Percentiles rank a stretch among this genome's conserved stretches.
phyloP scores from a whole-genome alignment of 2,113 vertebrate genomes.

The Notothenia coriiceps region DNA sequence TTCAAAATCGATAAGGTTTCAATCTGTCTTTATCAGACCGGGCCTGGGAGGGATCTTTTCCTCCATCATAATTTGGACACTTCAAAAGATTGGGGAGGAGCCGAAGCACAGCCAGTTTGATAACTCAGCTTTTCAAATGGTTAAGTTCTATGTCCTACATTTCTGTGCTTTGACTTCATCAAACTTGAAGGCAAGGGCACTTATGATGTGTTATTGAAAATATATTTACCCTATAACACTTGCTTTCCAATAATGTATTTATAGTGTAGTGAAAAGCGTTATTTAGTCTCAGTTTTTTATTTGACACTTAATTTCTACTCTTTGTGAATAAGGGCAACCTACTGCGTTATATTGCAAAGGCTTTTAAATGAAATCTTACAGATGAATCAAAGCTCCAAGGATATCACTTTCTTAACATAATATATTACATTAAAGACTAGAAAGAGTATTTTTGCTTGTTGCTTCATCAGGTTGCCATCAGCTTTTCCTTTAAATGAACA shows the following conservation, averaged over 20 bases:
- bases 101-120: conserved; percentile 49
- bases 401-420: background rate
- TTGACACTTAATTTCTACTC: background rate
- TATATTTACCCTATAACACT: conserved; percentile 17
- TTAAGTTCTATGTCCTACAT: conserved; percentile 64
- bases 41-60: conserved; percentile 1
- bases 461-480: background rate
- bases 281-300: background rate
- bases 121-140: conserved; percentile 50
- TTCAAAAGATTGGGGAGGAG: conserved; percentile 56
- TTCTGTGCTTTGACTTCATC: conserved; percentile 53
- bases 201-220: conserved; percentile 30
- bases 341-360: background rate
- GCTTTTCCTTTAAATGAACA: background rate
- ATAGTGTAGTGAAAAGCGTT: background rate
- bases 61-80: conserved; percentile 53
- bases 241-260: conserved; percentile 27
- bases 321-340: background rate
- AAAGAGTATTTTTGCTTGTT: background rate
- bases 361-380: too few species aligned
- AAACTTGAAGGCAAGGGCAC: conserved; percentile 32
- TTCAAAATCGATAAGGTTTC: conserved; percentile 59
- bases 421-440: background rate
- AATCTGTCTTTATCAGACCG: conserved; percentile 52
- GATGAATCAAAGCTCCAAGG: background rate